Evolutionary conservation across 2,888 invertebrate genomes (phyloP), one percentile per base, ranked within the genome.

Genomic region (Eupithecia abbreviata): DNA sequence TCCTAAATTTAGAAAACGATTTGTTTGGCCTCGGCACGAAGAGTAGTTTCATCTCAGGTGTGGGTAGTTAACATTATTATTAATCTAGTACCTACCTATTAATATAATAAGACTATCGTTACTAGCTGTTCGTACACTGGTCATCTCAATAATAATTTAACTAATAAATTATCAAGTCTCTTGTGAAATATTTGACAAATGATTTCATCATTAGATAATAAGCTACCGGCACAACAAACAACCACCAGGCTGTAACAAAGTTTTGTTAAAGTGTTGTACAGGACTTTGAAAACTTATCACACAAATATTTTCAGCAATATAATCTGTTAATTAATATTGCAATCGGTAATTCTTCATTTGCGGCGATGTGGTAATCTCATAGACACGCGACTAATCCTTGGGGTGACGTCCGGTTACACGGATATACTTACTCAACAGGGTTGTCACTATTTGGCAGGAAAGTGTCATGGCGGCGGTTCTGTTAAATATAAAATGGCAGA

Each of bases 291-390:
- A 58, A 7, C 0, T 58, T 18, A 30, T 30, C 30, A 30, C 30
- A 10, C 65, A 65, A 12, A 4, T 13, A 12, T 65, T 65, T 65
- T 58, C 65, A 65, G 65, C 15, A 10, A 9, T 15, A 68, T 69
- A 45, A 30, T 73, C 43, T 41, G 66, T 87, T 86, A 86, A 87
- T 88, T 88, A 89, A 87, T 89, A 88, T 88, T 89, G 87, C 90
- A 91, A 93, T 92, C 90, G 90, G 92, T 93, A 90, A 93, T 93
- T 94, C 92, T 93, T 93, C 92, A 94, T 95, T 95, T 94, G 93
- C 88, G 92, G 89, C 91, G 91, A 92, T 93, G 93, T 91, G 92
- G 94, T 95, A 95, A 95, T 95, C 94, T 92, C 90, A 91, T 91
- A 90, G 93, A 91, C 91, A 88, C 91, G 92, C 89, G 89, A 90